Evolutionary conservation across 2,113 vertebrate species (phyloP).

Genomic region (Conger conger): DNA sequence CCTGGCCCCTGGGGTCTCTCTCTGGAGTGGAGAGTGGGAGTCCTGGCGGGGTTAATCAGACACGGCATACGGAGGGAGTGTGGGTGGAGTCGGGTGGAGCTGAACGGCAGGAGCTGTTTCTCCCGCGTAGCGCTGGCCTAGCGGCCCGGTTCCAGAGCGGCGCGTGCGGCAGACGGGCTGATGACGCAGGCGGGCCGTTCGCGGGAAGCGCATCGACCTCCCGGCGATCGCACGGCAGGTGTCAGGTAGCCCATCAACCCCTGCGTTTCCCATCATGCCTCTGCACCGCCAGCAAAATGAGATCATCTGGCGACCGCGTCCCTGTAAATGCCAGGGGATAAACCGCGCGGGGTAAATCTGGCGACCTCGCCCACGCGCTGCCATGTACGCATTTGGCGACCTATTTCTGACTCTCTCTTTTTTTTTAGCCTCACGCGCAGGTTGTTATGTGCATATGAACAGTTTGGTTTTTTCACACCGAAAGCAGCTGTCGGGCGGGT

Average conservation of each 20-base stretch:
- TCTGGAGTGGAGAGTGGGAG: background rate
- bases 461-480: constrained; percentile 35
- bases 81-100: constrained; percentile 39
- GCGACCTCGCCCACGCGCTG: background rate
- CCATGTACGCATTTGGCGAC: background rate
- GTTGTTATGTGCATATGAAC: constrained; percentile 35
- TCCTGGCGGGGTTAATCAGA: background rate
- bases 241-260: constrained; percentile 63
- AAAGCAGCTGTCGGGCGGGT: constrained; percentile 42
- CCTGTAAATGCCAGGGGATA: constrained; percentile 41
- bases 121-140: constrained; percentile 67
- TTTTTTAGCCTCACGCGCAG: background rate
- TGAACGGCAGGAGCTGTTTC: constrained; percentile 41
- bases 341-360: background rate
- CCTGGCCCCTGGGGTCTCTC: background rate
- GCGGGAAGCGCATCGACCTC: constrained; percentile 67
- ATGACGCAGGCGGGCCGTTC: constrained; percentile 53
- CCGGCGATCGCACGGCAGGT: constrained; percentile 66
- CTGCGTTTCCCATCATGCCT: constrained; percentile 45
- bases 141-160: constrained; percentile 54
- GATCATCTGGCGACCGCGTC: constrained; percentile 39
- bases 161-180: constrained; percentile 43
- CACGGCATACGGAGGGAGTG: background rate
- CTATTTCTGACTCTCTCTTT: background rate
- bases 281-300: constrained; percentile 58